Conservation (phyloP, 30 jellyfish, hydroid and myxozoan genomes). For the Turritopsis rubra region DNA sequence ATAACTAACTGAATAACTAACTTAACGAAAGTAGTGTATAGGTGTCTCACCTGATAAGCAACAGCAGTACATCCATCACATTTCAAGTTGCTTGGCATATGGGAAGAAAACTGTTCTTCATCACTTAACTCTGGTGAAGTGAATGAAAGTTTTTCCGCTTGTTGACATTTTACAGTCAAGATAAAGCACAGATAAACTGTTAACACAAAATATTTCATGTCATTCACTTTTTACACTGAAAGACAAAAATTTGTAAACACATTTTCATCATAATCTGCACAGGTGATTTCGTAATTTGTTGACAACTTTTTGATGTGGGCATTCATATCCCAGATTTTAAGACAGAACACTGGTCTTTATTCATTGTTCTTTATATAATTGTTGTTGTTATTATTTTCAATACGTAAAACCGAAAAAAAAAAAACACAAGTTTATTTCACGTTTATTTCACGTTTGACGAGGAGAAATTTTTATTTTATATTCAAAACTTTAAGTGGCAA, state of each 20-base stretch:
- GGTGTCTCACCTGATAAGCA: constrained; percentile 82
- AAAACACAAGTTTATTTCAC: no score
- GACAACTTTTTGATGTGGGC: no score
- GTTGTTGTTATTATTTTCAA: no score
- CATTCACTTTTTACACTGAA: not conserved
- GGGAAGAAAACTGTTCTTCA: constrained; percentile 84
- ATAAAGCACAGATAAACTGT: not conserved
- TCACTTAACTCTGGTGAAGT: constrained; percentile 74
- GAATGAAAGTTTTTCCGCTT: constrained; percentile 58
- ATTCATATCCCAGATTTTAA: no score
- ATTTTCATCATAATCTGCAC: not conserved
- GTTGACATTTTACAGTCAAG: not conserved
- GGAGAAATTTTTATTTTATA: no score
- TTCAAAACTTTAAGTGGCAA: not conserved
- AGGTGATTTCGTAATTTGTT: no score
- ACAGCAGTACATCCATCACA: constrained; percentile 93
- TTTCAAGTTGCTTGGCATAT: constrained; percentile 57
- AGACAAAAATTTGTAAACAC: not conserved
- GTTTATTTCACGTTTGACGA: no score
- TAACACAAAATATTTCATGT: not conserved
- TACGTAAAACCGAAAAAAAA: no score
- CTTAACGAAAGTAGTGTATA: no score
- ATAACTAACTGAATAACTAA: no score
- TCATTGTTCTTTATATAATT: no score
- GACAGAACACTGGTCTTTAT: no score